A percentile compares a stretch with the other conserved stretches of the same genome.
Evolutionary conservation across 2,113 vertebrate species (phyloP).

Genomic region (Gasterosteus nipponicus): DNA sequence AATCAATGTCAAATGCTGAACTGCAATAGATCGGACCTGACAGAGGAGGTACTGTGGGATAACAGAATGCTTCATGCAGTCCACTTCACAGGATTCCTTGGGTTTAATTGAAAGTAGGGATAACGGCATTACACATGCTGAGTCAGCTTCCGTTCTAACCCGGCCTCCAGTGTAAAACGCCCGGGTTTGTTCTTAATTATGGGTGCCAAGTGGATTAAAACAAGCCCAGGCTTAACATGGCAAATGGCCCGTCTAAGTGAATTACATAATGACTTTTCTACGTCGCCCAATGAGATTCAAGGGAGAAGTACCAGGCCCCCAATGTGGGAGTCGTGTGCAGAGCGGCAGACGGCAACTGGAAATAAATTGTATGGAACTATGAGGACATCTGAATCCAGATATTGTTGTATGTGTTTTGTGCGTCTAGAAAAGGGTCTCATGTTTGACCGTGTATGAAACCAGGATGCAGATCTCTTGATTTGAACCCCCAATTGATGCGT

Average conservation of each 20-base stretch:
- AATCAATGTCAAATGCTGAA: conserved; percentile 43
- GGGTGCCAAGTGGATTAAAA: conserved; percentile 58
- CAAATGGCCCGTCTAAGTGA: conserved; percentile 40
- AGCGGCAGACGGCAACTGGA: not conserved
- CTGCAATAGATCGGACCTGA: not conserved
- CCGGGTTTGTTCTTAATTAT: conserved; percentile 12
- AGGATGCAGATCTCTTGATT: not conserved
- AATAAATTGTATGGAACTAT: not conserved
- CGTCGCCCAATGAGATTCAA: conserved; percentile 19
- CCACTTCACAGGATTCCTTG: not conserved
- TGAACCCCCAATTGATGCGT: not conserved
- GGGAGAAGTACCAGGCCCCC: conserved; percentile 9
- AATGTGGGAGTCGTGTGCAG: not conserved
- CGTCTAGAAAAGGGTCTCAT: not conserved
- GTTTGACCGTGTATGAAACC: not conserved
- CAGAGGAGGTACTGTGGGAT: not conserved
- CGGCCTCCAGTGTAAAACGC: conserved; percentile 12
- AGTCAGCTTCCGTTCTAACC: conserved; percentile 29
- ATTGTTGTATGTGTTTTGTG: not conserved
- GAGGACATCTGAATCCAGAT: not conserved
- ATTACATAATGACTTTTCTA: conserved; percentile 57
- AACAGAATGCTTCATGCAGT: conserved; percentile 6
- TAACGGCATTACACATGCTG: not conserved
- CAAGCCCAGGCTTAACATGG: conserved; percentile 39
- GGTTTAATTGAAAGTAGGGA: not conserved